These are phyloP conservation scores for Triplophysa rosa DNA, from an alignment of 2,113 vertebrate genomes.

Conservation along the genomic window DNA sequence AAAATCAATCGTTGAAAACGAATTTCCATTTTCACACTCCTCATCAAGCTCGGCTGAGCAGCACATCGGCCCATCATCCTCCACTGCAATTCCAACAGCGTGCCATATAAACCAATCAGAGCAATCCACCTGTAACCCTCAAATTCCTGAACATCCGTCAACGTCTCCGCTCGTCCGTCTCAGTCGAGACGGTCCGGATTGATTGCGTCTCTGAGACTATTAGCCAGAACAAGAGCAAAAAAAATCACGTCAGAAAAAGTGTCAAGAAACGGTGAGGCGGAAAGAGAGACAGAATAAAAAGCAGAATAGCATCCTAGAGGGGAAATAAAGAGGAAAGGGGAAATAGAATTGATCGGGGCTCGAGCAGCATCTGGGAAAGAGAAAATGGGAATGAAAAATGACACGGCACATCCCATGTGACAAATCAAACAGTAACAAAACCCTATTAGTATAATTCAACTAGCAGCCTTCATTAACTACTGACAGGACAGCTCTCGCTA, in stretches of 20 bases:
- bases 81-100: slow-evolving; percentile 14
- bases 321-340: not conserved
- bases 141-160: slow-evolving; percentile 41
- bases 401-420: slow-evolving; percentile 36
- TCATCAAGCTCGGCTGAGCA: slow-evolving; percentile 25
- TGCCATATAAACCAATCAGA: slow-evolving; percentile 31
- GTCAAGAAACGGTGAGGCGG: not conserved
- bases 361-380: slow-evolving; percentile 4
- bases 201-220: slow-evolving; percentile 30
- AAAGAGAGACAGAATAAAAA: slow-evolving; percentile 1
- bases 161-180: slow-evolving; percentile 5
- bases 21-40: slow-evolving; percentile 14
- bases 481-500: slow-evolving; percentile 27
- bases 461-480: slow-evolving; percentile 3
- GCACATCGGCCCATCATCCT: slow-evolving; percentile 30
- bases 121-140: slow-evolving; percentile 14
- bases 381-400: slow-evolving; percentile 23
- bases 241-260: not conserved
- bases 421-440: slow-evolving; percentile 42
- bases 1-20: not conserved
- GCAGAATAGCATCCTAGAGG: not conserved
- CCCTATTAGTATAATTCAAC: slow-evolving; percentile 35
- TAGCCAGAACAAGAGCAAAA: slow-evolving; percentile 20
- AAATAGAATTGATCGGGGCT: slow-evolving; percentile 2
- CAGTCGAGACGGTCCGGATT: slow-evolving; percentile 24